Evolutionary conservation across 2,113 vertebrate species (phyloP).

Genomic region (Spheniscus mendiculus): DNA sequence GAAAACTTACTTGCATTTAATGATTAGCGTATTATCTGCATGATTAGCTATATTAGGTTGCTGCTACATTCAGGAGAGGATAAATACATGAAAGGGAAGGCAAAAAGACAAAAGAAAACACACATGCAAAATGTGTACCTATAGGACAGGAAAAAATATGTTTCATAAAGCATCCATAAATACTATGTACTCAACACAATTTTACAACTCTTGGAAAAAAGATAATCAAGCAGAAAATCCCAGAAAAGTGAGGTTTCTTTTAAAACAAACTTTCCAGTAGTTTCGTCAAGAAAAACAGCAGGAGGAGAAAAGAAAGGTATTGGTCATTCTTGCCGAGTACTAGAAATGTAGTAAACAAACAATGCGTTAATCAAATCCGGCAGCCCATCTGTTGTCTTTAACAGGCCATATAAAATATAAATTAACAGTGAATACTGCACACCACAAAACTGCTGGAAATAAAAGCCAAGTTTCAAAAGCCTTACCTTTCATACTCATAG

Average conservation of each 20-base stretch:
- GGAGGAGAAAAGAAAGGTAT: not conserved
- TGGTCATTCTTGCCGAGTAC: not conserved
- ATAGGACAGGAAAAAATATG: not conserved
- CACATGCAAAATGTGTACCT: accelerated
- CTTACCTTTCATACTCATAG: not conserved
- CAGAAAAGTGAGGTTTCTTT: not conserved
- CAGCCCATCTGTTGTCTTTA: not conserved
- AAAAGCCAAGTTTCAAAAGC: not conserved
- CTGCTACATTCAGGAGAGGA: not conserved
- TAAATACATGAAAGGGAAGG: accelerated
- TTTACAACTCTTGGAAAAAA: not conserved
- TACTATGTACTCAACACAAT: accelerated
- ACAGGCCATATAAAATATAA: not conserved
- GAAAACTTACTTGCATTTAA: not conserved
- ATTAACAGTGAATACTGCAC: not conserved
- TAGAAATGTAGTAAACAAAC: not conserved
- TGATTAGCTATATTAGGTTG: not conserved
- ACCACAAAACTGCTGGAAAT: not conserved
- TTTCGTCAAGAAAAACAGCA: not conserved
- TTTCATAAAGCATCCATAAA: not conserved
- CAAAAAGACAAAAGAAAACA: not conserved
- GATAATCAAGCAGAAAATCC: not conserved
- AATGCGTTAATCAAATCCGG: not conserved
- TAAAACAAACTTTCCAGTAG: not conserved
- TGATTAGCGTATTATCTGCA: not conserved